These are phyloP conservation scores for Spongilla lacustris DNA, from an alignment of 37 sponge, comb jelly and placozoan genomes.

Conservation along the genomic window DNA sequence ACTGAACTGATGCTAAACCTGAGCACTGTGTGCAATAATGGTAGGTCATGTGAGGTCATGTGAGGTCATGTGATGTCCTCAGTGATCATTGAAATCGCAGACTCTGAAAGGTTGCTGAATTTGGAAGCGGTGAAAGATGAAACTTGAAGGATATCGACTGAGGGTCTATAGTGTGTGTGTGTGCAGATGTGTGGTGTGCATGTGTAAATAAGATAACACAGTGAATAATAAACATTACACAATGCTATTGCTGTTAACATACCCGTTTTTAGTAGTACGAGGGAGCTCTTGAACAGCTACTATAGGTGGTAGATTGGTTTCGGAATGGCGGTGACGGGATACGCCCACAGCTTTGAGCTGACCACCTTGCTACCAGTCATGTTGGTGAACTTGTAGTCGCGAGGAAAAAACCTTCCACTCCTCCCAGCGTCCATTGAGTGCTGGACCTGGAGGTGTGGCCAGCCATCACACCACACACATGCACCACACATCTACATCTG, in stretches of 20 bases:
- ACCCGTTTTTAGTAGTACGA: background rate
- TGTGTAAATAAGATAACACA: slow-evolving; percentile 13
- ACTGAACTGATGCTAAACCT: background rate
- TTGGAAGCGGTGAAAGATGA: background rate
- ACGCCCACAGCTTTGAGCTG: slow-evolving; percentile 48
- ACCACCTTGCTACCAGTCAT: slow-evolving; percentile 26
- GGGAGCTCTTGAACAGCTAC: background rate
- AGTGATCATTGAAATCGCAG: background rate
- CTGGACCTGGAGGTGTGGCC: slow-evolving; percentile 56
- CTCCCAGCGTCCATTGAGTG: slow-evolving; percentile 24
- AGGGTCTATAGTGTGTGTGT: slow-evolving; percentile 7
- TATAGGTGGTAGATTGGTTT: background rate
- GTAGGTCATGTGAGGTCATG: background rate
- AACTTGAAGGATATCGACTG: background rate
- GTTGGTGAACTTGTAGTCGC: slow-evolving; percentile 60
- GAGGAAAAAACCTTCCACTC: slow-evolving; percentile 51
- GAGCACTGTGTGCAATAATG: background rate
- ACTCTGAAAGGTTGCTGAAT: background rate
- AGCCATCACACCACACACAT: too few species aligned
- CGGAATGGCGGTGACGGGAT: slow-evolving; percentile 41
- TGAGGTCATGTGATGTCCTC: background rate
- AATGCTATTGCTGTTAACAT: background rate
- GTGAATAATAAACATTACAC: background rate
- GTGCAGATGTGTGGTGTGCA: slow-evolving; percentile 23
- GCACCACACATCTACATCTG: too few species aligned